These are phyloP conservation scores for Pygoscelis antarcticus DNA, from an alignment of 2,113 vertebrate genomes.

Conservation along the genomic window DNA sequence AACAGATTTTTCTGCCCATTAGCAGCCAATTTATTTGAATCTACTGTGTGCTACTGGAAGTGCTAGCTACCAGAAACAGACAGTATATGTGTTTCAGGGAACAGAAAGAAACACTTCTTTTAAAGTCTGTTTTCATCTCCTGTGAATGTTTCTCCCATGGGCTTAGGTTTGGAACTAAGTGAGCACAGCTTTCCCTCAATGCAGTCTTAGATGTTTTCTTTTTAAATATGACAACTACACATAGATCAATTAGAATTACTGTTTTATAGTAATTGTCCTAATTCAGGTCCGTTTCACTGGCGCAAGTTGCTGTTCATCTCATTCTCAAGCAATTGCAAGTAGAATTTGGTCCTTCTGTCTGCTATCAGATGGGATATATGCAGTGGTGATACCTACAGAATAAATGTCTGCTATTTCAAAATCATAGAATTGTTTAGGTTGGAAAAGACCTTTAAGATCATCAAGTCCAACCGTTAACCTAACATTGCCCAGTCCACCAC, in stretches of 20 bases:
- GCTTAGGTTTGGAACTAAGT: not conserved
- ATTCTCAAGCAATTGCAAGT: not conserved
- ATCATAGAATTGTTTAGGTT: not conserved
- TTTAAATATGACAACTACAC: not conserved
- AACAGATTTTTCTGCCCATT: not conserved
- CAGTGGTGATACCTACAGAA: not conserved
- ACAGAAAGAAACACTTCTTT: not conserved
- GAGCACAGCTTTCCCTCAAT: not conserved
- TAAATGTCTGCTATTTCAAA: not conserved
- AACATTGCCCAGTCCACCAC: not conserved
- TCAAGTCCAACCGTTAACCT: rapidly evolving
- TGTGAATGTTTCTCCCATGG: not conserved
- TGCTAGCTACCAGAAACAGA: not conserved
- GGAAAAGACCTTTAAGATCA: not conserved
- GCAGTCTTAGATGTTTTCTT: not conserved
- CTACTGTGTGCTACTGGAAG: not conserved
- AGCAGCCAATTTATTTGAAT: not conserved
- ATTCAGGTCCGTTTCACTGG: not conserved
- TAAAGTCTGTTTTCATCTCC: not conserved
- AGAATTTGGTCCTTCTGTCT: not conserved
- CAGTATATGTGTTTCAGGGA: not conserved
- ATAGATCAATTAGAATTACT: not conserved
- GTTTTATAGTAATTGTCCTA: not conserved
- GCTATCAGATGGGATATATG: not conserved
- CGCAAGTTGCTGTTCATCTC: not conserved